Percentiles rank a stretch among this genome's conserved stretches.
Conservation (phyloP, 2,888 invertebrate species). For the Onchidella celtica region DNA sequence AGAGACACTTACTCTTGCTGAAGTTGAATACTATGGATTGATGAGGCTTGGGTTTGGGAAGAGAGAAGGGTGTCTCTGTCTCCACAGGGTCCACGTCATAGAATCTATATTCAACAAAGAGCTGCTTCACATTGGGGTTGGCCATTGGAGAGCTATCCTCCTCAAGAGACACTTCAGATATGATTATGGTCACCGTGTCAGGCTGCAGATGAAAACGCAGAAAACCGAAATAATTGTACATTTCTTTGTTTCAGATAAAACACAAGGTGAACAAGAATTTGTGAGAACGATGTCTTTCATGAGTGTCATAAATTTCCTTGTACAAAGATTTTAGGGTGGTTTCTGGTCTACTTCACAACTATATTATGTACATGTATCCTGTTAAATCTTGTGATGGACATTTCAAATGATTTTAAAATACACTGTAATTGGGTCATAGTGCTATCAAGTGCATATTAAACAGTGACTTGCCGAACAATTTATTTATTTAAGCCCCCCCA, state of each 20-base stretch:
- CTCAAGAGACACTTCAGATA: conserved; percentile 73
- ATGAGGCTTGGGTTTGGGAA: conserved; percentile 79
- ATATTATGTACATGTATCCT: no score
- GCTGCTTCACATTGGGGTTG: conserved; percentile 74
- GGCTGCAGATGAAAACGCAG: conserved; percentile 3
- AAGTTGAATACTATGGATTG: conserved; percentile 80
- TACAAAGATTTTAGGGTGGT: no score
- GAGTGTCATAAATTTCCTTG: not conserved
- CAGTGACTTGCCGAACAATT: no score
- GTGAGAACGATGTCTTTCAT: not conserved
- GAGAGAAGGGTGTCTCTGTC: conserved; percentile 80
- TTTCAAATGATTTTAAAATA: no score
- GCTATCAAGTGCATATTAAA: no score
- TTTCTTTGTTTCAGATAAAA: not conserved
- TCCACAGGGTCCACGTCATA: conserved; percentile 79
- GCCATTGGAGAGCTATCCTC: conserved; percentile 66
- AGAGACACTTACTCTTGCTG: conserved; percentile 79
- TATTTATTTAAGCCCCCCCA: no score
- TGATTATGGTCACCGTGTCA: conserved; percentile 74
- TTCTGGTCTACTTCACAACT: no score
- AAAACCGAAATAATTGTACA: not conserved
- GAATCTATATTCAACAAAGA: conserved; percentile 81
- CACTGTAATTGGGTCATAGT: no score
- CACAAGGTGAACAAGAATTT: not conserved
- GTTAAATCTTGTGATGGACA: no score